Conservation (phyloP, 1,140 invertebrate species). For the Drosophila persimilis region DNA sequence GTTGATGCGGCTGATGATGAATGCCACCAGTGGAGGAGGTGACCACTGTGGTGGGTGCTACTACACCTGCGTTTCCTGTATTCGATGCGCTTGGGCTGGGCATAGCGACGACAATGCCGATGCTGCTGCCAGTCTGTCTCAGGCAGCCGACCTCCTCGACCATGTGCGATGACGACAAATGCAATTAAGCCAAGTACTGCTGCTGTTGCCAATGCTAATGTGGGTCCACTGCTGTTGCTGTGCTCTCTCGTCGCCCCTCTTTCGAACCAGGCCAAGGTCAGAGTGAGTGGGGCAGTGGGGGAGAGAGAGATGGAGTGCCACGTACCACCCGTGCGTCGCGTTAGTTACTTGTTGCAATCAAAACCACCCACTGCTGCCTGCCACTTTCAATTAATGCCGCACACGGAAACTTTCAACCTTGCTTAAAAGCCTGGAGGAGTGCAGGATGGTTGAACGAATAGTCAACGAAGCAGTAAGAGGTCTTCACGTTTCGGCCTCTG, state of each 20-base stretch:
- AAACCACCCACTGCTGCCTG: constrained; percentile 1
- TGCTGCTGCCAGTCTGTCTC: constrained; percentile 63
- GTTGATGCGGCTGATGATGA: constrained; percentile 8
- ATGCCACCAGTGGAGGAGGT: constrained; percentile 14
- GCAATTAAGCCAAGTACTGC: constrained; percentile 46
- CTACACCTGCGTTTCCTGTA: constrained; percentile 21
- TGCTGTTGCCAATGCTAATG: constrained; percentile 55
- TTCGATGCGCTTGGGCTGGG: constrained; percentile 49
- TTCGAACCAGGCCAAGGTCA: background rate
- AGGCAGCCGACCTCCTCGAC: constrained; percentile 67
- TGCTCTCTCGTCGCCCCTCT: no score
- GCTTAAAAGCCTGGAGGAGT: no score
- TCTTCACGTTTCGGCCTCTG: no score
- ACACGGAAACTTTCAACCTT: no score
- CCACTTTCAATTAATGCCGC: constrained; percentile 17
- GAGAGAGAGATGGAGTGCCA: background rate
- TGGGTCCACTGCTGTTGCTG: constrained; percentile 11
- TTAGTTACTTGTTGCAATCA: constrained; percentile 51
- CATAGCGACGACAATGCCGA: constrained; percentile 55
- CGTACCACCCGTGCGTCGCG: background rate
- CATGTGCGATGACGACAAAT: constrained; percentile 51
- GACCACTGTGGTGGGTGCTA: constrained; percentile 9
- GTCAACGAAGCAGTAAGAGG: no score
- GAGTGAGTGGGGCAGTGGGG: background rate
- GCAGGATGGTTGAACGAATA: no score